Conservation (phyloP, 2,113 vertebrate genomes). For the Archocentrus centrarchus region DNA sequence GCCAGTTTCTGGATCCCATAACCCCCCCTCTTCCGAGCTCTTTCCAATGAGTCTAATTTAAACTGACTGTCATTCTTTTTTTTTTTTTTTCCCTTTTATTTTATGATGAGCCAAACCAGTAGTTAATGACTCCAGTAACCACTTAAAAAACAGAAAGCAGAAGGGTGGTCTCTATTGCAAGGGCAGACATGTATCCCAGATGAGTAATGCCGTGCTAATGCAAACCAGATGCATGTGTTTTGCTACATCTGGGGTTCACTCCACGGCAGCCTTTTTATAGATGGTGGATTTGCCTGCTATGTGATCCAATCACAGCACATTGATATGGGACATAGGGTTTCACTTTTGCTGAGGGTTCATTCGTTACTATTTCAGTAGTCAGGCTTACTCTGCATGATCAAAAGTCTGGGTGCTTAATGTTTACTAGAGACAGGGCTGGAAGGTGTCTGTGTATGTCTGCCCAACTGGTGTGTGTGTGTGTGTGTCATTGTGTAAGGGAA, state of each 20-base stretch:
- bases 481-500: not conserved
- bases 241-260: conserved; percentile 29
- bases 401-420: conserved; percentile 56
- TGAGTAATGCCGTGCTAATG: conserved; percentile 55
- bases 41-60: conserved; percentile 16
- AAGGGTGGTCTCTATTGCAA: conserved; percentile 50
- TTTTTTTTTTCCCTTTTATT: conserved; percentile 8
- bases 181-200: conserved; percentile 39
- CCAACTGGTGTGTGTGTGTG: not conserved
- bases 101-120: conserved; percentile 67
- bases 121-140: conserved; percentile 57
- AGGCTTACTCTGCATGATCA: conserved; percentile 50
- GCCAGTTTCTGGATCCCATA: not conserved
- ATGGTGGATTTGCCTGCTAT: conserved; percentile 25
- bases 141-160: conserved; percentile 59
- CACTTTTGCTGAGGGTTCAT: conserved; percentile 52
- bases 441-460: conserved; percentile 29
- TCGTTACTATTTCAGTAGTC: conserved; percentile 67
- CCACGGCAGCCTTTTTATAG: conserved; percentile 42
- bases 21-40: not conserved
- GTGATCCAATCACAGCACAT: conserved; percentile 56
- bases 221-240: conserved; percentile 63
- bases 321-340: conserved; percentile 45
- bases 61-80: conserved; percentile 13
- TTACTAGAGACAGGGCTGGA: conserved; percentile 60